A percentile compares a stretch with the other conserved stretches of the same genome.
phyloP scores from a whole-genome alignment of 1,140 invertebrate genomes.

The Sycobia sp. region DNA sequence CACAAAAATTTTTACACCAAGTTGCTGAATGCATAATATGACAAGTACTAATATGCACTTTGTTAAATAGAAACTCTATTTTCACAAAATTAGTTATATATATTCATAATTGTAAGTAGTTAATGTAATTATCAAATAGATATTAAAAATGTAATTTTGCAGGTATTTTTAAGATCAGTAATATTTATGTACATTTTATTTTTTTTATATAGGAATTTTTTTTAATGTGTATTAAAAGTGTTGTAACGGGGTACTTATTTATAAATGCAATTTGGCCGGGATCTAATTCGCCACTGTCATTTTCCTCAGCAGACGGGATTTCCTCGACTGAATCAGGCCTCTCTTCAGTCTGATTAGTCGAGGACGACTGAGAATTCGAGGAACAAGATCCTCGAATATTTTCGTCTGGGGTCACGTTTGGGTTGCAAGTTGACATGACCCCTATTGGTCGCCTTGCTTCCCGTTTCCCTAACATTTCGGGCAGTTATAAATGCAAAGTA shows the following conservation, averaged over 20 bases:
- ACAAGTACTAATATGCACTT: conserved; percentile 3
- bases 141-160: background rate
- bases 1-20: conserved; percentile 27
- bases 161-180: background rate
- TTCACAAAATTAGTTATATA: conserved; percentile 15
- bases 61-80: conserved; percentile 4
- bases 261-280: background rate
- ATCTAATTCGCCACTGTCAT: no score
- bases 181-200: background rate
- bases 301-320: no score
- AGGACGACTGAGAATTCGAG: no score
- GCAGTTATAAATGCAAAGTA: no score
- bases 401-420: no score
- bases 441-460: no score
- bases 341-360: no score
- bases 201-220: background rate
- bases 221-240: background rate
- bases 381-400: no score
- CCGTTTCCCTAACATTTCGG: no score
- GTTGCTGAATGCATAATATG: background rate
- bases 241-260: background rate
- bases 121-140: conserved; percentile 13
- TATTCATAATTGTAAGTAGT: conserved; percentile 8
- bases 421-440: no score
- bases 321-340: no score